phyloP scores from a whole-genome alignment of 2,113 vertebrate genomes.

The Gymnocephalus cernua region DNA sequence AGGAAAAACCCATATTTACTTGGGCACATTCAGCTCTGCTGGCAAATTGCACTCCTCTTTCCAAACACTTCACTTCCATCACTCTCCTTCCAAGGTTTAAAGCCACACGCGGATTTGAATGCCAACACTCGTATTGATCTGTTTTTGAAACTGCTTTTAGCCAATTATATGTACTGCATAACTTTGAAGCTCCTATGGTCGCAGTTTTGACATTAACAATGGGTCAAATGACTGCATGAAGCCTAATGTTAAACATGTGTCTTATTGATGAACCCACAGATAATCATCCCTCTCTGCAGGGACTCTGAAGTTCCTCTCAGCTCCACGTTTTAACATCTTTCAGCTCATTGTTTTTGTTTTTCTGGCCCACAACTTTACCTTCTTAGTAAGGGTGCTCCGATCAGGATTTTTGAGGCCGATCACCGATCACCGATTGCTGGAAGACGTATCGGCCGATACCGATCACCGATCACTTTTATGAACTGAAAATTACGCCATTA shows the following conservation, averaged over 20 bases:
- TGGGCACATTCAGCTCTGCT: conserved; percentile 48
- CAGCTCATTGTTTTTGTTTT: too few species aligned
- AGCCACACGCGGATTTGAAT: conserved; percentile 15
- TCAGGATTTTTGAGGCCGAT: too few species aligned
- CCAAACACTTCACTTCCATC: conserved; percentile 44
- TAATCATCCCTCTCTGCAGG: too few species aligned
- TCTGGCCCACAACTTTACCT: too few species aligned
- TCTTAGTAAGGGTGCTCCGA: too few species aligned
- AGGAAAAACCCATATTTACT: conserved; percentile 75
- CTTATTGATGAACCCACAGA: background rate
- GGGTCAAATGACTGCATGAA: background rate
- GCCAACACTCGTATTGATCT: conserved; percentile 1
- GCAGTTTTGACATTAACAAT: background rate
- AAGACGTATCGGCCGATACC: too few species aligned
- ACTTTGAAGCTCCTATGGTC: background rate
- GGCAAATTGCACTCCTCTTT: conserved; percentile 51
- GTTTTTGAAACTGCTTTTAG: background rate
- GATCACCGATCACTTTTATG: too few species aligned
- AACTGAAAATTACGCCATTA: too few species aligned
- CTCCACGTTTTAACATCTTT: too few species aligned
- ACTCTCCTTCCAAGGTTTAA: conserved; percentile 12
- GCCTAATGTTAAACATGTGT: background rate
- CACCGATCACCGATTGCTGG: too few species aligned
- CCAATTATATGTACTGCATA: background rate
- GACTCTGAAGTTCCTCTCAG: background rate